phyloP scores from a whole-genome alignment of 1,140 invertebrate species.

The Vanessa atalanta region DNA sequence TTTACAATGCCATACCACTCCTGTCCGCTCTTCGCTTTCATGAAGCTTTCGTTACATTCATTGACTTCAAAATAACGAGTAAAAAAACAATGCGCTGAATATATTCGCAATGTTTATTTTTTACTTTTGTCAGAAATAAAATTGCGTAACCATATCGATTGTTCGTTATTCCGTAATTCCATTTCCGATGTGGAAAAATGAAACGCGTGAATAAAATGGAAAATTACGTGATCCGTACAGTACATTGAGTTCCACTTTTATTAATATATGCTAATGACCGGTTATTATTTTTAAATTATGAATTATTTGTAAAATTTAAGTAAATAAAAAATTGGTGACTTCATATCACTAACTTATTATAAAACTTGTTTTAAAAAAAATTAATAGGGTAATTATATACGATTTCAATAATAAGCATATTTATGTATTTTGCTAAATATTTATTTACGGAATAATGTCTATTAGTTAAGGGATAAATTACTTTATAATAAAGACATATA shows the following conservation, averaged over 20 bases:
- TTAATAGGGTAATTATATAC: no score
- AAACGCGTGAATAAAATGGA: no score
- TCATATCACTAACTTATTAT: no score
- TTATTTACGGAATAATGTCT: no score
- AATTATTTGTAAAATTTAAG: no score
- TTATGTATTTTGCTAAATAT: no score
- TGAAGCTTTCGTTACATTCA: constrained; percentile 39
- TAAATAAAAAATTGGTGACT: no score
- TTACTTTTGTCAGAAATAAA: neutral
- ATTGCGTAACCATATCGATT: neutral
- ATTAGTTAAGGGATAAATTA: neutral
- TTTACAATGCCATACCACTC: constrained; percentile 66
- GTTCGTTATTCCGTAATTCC: neutral
- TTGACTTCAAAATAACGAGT: constrained; percentile 46
- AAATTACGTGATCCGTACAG: neutral
- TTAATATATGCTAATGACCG: no score
- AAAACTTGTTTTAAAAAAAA: no score
- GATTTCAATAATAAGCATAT: no score
- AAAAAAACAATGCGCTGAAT: constrained; percentile 17
- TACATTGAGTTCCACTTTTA: neutral
- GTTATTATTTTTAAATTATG: no score
- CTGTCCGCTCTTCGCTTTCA: constrained; percentile 42
- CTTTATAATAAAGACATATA: neutral
- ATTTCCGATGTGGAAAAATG: neutral
- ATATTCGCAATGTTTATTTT: neutral